Evolutionary conservation across 2,888 invertebrate species (phyloP).

Genomic region (Bombyx huttoni): DNA sequence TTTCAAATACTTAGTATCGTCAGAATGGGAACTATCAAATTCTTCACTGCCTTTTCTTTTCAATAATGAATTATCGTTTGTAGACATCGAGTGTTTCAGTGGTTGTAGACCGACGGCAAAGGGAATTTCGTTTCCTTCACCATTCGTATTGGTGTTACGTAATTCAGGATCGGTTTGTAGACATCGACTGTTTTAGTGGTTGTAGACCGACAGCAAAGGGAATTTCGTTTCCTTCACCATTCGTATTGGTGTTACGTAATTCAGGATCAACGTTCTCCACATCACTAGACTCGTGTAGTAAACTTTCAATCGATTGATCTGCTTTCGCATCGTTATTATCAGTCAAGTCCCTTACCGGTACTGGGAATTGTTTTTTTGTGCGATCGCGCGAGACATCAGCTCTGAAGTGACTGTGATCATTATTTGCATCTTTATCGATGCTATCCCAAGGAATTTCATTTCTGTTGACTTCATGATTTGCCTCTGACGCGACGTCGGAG

Average conservation of each 20-base stretch:
- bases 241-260: constrained; percentile 14
- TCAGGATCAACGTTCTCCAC: constrained; percentile 1
- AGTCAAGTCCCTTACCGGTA: constrained; percentile 35
- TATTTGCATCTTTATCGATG: constrained; percentile 23
- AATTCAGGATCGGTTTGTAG: constrained; percentile 8
- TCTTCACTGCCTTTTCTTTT: constrained; percentile 40
- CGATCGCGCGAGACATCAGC: constrained; percentile 9
- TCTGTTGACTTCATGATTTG: constrained; percentile 9
- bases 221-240: constrained; percentile 39
- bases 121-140: constrained; percentile 46
- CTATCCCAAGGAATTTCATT: constrained; percentile 27
- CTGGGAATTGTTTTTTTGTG: constrained; percentile 18
- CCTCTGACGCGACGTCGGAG: constrained; percentile 15
- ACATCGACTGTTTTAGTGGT: constrained; percentile 45
- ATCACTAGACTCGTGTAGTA: neutral
- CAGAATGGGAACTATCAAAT: constrained; percentile 25
- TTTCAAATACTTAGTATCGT: constrained; percentile 57
- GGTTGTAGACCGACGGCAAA: constrained; percentile 60
- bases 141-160: constrained; percentile 15
- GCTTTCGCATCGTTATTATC: constrained; percentile 18
- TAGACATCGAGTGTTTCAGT: constrained; percentile 37
- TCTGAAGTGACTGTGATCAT: constrained; percentile 16
- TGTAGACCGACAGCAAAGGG: constrained; percentile 60
- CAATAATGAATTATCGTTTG: constrained; percentile 28
- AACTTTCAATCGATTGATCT: constrained; percentile 23